Percentiles rank a stretch among this genome's conserved stretches.
Evolutionary conservation across 2,797 vertebrate species (phyloP).

Genomic region (Pangasius djambal): DNA sequence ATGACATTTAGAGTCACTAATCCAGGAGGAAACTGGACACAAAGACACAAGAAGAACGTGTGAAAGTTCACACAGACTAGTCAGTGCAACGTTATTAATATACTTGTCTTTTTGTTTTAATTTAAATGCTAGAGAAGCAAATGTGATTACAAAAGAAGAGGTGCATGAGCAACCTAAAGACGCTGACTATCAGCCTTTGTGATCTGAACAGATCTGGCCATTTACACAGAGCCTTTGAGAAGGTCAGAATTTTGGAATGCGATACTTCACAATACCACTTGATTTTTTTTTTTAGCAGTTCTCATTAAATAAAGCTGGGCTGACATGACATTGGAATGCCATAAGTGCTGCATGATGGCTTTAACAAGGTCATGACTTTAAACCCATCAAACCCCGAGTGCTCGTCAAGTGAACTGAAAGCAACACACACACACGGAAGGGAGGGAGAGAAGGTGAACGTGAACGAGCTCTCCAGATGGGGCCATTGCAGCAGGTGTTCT

Average conservation of each 20-base stretch:
- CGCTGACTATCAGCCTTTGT: not conserved
- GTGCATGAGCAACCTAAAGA: not conserved
- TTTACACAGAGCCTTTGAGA: not conserved
- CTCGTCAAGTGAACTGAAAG: not conserved
- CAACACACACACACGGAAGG: not conserved
- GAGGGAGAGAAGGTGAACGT: not conserved
- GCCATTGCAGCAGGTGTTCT: slow-evolving; percentile 26
- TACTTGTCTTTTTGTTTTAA: not conserved
- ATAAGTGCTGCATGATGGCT: not conserved
- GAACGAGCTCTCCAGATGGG: slow-evolving; percentile 10
- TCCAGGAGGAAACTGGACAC: not conserved
- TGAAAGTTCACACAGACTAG: not conserved
- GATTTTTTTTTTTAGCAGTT: not conserved
- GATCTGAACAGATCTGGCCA: not conserved
- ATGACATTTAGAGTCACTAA: not conserved
- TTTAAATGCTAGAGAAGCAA: not conserved
- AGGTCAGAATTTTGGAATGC: not conserved
- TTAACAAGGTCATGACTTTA: slow-evolving; percentile 8
- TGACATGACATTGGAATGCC: not conserved
- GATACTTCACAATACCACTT: not conserved
- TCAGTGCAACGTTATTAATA: not conserved
- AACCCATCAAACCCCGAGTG: not conserved
- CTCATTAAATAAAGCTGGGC: not conserved
- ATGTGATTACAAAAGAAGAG: not conserved
- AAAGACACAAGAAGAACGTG: too few species aligned